Conservation (phyloP, 2,113 vertebrate species). For the Collichthys lucidus region DNA sequence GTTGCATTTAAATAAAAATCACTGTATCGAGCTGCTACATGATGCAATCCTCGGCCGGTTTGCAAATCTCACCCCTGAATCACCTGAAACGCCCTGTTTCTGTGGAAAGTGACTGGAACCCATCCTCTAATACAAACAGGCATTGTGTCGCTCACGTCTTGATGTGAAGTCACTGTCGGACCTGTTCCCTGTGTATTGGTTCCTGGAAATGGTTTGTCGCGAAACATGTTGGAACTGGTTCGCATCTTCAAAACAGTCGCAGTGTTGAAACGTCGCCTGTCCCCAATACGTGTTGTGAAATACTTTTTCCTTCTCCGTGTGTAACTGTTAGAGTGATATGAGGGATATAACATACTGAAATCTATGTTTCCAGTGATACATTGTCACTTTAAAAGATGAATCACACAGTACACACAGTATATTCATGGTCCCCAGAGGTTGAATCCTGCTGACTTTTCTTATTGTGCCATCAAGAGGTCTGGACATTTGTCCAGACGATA, state of each 20-base stretch:
- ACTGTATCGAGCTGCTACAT: neutral
- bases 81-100: neutral
- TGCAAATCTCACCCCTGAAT: neutral
- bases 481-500: no score
- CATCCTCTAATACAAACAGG: constrained; percentile 20
- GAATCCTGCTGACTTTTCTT: no score
- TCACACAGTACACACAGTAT: neutral
- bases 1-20: constrained; percentile 5
- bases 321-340: no score
- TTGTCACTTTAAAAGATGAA: no score
- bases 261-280: neutral
- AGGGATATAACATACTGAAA: no score
- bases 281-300: neutral
- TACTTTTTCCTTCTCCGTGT: no score
- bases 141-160: neutral
- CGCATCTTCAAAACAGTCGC: constrained; percentile 1
- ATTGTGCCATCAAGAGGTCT: neutral
- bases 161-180: constrained; percentile 19
- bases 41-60: constrained; percentile 43
- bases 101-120: constrained; percentile 27
- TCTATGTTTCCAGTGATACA: no score
- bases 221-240: constrained; percentile 68
- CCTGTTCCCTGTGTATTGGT: constrained; percentile 43
- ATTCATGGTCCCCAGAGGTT: neutral
- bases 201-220: constrained; percentile 32